Conservation (phyloP, 1,140 invertebrate genomes). For the Pissodes strobi region DNA sequence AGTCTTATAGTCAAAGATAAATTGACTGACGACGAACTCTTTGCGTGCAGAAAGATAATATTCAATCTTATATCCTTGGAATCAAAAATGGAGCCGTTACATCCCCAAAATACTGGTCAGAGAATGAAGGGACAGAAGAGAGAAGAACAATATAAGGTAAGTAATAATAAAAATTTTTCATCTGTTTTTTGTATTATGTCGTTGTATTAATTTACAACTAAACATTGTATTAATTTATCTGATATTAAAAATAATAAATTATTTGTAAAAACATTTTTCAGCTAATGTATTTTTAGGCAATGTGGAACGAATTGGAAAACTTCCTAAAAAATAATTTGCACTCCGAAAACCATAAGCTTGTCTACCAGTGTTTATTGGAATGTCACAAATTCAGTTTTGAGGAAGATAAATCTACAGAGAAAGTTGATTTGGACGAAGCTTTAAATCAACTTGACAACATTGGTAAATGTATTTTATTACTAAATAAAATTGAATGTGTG, state of each 20-base stretch:
- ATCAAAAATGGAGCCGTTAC: slow-evolving; percentile 79
- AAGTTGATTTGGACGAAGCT: slow-evolving; percentile 63
- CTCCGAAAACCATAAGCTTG: slow-evolving; percentile 68
- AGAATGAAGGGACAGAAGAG: slow-evolving; percentile 64
- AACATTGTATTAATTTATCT: too few relatives aligned
- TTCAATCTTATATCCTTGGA: slow-evolving; percentile 82
- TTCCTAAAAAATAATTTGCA: slow-evolving; percentile 78
- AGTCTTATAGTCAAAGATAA: slow-evolving; percentile 80
- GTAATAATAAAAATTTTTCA: too few relatives aligned
- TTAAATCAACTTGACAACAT: slow-evolving; percentile 46
- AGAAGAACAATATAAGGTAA: slow-evolving; percentile 83
- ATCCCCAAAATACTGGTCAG: slow-evolving; percentile 65
- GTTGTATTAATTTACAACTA: too few relatives aligned
- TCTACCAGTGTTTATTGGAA: slow-evolving; percentile 84
- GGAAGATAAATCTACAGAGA: slow-evolving; percentile 62
- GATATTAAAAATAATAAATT: too few relatives aligned
- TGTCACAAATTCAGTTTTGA: slow-evolving; percentile 65
- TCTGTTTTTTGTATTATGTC: too few relatives aligned
- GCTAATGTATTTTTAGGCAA: slow-evolving; percentile 59
- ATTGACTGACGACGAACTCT: slow-evolving; percentile 81
- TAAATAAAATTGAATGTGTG: background rate
- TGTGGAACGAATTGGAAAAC: slow-evolving; percentile 89
- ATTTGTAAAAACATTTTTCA: too few relatives aligned
- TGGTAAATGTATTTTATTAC: too few relatives aligned
- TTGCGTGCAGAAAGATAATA: slow-evolving; percentile 87